Evolutionary conservation across 1,140 invertebrate genomes (phyloP), one percentile per base, ranked within the genome.

Genomic region (Stegodyphus dumicola): DNA sequence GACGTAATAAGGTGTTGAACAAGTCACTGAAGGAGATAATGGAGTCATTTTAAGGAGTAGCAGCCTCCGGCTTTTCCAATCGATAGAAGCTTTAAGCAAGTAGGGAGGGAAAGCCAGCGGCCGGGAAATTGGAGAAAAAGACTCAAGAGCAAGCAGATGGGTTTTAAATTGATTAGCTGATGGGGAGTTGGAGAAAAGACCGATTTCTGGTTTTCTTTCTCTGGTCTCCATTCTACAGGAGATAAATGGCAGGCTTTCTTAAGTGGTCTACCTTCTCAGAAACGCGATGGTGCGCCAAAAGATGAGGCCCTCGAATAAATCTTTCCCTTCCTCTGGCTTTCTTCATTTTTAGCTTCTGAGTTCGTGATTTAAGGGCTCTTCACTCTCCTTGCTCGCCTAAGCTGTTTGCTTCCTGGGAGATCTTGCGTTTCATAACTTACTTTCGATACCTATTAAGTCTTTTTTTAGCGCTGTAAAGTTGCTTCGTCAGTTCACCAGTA

Each of bases 91-190:
- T 80, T 80, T 60, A 71, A 71, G 70, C 70, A 52, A 33, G 67
- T 49, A 71, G 53, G 51, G 48, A 60, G 49, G 65, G 49, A 64
- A 48, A 69, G 33, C 64, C 48, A 33, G 77, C 49, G 2, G 77
- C 17, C 10, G 66, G 66, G 52, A 80, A 78, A 69, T 80, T 54
- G 67, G 7, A 67, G 67, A 56, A 80, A 73, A 69, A 80, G 52
- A 69, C 69, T 80, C 52, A 80, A 80, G 52, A 71, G 67, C 54
- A 53, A 69, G 77, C 64, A 78, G 64, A 78, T 53, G 52, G 78
- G 67, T 71, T 80, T 80, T 80, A 80, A 80, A 69, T 80, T 80
- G 78, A 80, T 80, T 80, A 80, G 67, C 52, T 71, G 78, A 69
- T 67, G 52, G 77, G 10, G 77, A 70, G 48, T 17, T 49, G 66